Percentiles rank a stretch among this genome's conserved stretches.
These are phyloP conservation scores for Drosophila kambysellisi DNA, from an alignment of 2,888 invertebrate species.

Conservation along the genomic window DNA sequence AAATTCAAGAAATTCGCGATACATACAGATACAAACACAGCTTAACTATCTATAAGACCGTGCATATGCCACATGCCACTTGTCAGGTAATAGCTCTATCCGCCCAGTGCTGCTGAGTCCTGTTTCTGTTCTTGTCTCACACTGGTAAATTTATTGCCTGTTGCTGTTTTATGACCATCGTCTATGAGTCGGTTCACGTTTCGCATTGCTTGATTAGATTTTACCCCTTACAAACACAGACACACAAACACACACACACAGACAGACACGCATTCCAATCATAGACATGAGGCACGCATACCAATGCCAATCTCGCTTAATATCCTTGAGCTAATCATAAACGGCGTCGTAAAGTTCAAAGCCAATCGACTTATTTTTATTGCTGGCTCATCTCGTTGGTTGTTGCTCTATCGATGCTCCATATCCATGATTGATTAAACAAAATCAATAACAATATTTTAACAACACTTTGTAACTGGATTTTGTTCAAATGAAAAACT, in stretches of 20 bases:
- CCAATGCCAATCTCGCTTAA: constrained; percentile 28
- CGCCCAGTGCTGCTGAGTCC: not conserved
- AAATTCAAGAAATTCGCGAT: not conserved
- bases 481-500: not conserved
- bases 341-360: constrained; percentile 64
- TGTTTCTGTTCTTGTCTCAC: constrained; percentile 26
- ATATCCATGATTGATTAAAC: not conserved
- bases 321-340: constrained; percentile 46
- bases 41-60: not conserved
- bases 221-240: constrained; percentile 35
- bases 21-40: not conserved
- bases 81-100: not conserved
- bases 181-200: constrained; percentile 65
- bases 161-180: constrained; percentile 51
- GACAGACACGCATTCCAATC: not conserved
- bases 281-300: constrained; percentile 9
- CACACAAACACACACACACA: constrained; percentile 16
- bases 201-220: constrained; percentile 70
- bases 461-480: not conserved
- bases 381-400: constrained; percentile 24
- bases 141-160: constrained; percentile 58
- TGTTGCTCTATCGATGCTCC: constrained; percentile 23
- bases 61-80: constrained; percentile 21
- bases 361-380: constrained; percentile 65
- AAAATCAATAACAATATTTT: not conserved